These are phyloP conservation scores for Cheilinus undulatus DNA, from an alignment of 2,113 vertebrate species.

Conservation along the genomic window DNA sequence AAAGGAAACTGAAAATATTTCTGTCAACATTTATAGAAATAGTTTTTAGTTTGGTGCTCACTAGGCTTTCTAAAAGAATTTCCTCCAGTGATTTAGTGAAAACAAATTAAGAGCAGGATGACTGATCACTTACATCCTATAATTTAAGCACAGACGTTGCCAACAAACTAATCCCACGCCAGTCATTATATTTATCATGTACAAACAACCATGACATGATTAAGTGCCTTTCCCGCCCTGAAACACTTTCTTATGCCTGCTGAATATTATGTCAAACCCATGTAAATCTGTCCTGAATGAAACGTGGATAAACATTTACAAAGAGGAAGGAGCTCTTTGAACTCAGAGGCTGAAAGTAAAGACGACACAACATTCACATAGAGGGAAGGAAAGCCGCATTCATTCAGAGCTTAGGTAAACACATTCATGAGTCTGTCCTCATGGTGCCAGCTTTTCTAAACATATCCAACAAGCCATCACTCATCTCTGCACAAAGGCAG, in stretches of 20 bases:
- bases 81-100: too few relatives aligned
- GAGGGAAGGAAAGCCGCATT: constrained; percentile 58
- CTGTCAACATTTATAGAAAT: too few relatives aligned
- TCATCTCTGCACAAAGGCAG: constrained; percentile 44
- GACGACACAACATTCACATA: constrained; percentile 16
- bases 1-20: too few relatives aligned
- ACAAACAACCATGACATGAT: not conserved
- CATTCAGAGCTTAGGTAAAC: constrained; percentile 63
- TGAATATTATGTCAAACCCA: not conserved
- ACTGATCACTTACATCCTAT: constrained; percentile 3
- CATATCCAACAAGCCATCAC: constrained; percentile 42
- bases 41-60: not conserved
- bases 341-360: not conserved
- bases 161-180: not conserved
- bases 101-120: not conserved
- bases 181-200: constrained; percentile 14
- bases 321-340: constrained; percentile 34
- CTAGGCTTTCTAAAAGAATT: not conserved
- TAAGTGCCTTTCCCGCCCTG: not conserved
- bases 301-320: constrained; percentile 37
- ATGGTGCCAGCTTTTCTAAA: constrained; percentile 71
- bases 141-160: not conserved
- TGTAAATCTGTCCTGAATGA: constrained; percentile 12
- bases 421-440: constrained; percentile 27
- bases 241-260: constrained; percentile 13